These are phyloP conservation scores for Astur gentilis DNA, from an alignment of 2,113 vertebrate species.

Conservation along the genomic window DNA sequence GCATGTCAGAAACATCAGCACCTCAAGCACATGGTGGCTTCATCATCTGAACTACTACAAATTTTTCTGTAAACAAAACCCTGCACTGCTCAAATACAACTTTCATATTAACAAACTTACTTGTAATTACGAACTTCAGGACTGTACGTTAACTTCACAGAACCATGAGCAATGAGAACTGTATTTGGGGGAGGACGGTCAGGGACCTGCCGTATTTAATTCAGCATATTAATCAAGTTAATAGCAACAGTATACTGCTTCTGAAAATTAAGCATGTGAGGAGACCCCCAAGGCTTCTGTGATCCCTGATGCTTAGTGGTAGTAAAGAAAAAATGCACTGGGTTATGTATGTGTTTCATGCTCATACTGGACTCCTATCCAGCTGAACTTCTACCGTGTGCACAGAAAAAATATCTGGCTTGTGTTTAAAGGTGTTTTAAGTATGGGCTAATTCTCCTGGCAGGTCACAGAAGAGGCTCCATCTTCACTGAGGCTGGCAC, in stretches of 20 bases:
- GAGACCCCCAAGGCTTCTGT: not conserved
- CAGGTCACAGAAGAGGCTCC: not conserved
- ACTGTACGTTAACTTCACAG: not conserved
- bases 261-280: not conserved
- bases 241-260: not conserved
- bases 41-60: not conserved
- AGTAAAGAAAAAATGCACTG: not conserved
- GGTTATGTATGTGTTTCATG: rapidly evolving
- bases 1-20: not conserved
- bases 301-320: not conserved
- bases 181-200: not conserved
- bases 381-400: not conserved
- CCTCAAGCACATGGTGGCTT: not conserved
- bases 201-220: not conserved
- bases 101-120: not conserved
- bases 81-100: not conserved
- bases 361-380: not conserved
- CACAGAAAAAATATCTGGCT: not conserved
- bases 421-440: not conserved
- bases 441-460: not conserved
- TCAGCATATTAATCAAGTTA: not conserved
- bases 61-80: not conserved
- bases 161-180: not conserved
- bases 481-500: not conserved
- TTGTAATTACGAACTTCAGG: not conserved